Base-by-base conservation (phyloP, 2,888 invertebrate species). In the Apotomis turbidana region DNA sequence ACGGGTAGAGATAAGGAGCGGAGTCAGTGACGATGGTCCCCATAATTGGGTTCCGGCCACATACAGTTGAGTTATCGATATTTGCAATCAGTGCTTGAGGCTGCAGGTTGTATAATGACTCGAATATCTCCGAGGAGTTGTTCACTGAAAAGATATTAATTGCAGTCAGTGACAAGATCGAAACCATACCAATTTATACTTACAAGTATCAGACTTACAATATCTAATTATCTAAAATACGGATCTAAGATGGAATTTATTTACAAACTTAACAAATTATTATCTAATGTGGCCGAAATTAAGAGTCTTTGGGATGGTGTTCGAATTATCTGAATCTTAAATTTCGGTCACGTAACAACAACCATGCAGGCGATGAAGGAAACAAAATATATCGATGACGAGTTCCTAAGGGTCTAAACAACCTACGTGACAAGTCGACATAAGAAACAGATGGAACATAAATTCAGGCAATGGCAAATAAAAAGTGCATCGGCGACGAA, bases 1-100 rank as follows among this genome's bases (percentile, higher is more conserved):
- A 98, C 0, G 99, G 99, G 91, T 97, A 99, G 66, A 99, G 94
- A 88, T 98, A 99, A 0, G 99, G 99, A 9, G 98, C 97, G 0
- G 98, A 97, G 85, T 98, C 98, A 81, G 97, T 96, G 8, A 98
- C 98, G 80, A 98, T 98, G 62, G 96, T 97, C 59, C 98, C 98
- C 98, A 98, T 98, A 81, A 97, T 98, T 84, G 97, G 97, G 74
- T 96, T 95, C 52, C 97, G 95, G 72, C 96, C 97, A 85, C 98
- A 98, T 74, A 95, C 95, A 8, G 94, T 93, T 38, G 94, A 90
- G 77, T 93, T 91, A 81, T 93, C 93, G 73, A 94, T 94, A 79
- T 95, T 95, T 68, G 94, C 94, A 75, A 94, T 93, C 78, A 95
- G 83, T 13, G 95, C 95, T 74, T 95, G 95, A 55, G 95, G 95